phyloP scores from a whole-genome alignment of 2,113 vertebrate genomes.

The Theropithecus gelada region DNA sequence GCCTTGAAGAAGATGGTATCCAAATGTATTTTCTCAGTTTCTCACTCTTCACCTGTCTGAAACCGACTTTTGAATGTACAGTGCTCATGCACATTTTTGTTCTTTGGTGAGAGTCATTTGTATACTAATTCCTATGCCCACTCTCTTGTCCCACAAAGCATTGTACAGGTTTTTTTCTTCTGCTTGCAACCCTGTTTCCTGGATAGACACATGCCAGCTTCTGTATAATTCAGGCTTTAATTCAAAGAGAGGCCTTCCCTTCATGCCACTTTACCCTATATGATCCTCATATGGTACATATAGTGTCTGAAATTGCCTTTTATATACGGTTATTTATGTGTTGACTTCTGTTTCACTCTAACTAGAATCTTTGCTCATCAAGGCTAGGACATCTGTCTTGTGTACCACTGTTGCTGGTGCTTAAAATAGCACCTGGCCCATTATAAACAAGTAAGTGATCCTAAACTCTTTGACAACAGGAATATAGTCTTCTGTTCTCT shows the following conservation, averaged over 20 bases:
- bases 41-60: background rate
- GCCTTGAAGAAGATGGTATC: background rate
- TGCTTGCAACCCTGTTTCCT: background rate
- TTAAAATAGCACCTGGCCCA: background rate
- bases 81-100: background rate
- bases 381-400: background rate
- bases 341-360: background rate
- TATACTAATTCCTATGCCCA: background rate
- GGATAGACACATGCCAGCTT: background rate
- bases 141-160: background rate
- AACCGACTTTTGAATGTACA: background rate
- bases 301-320: background rate
- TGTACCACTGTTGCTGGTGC: background rate
- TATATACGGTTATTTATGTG: background rate
- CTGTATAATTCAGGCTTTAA: background rate
- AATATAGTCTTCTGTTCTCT: background rate
- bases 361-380: slow-evolving; percentile 1
- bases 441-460: background rate
- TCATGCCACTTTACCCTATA: background rate
- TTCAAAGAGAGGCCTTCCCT: background rate
- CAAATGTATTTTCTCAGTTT: background rate
- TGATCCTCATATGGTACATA: background rate
- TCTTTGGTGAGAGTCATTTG: background rate
- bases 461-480: background rate
- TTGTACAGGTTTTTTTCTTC: background rate